Percentiles rank a stretch among this genome's conserved stretches.
Conservation (phyloP, 64 coral and sea anemone species). For the Montipora capricornis region DNA sequence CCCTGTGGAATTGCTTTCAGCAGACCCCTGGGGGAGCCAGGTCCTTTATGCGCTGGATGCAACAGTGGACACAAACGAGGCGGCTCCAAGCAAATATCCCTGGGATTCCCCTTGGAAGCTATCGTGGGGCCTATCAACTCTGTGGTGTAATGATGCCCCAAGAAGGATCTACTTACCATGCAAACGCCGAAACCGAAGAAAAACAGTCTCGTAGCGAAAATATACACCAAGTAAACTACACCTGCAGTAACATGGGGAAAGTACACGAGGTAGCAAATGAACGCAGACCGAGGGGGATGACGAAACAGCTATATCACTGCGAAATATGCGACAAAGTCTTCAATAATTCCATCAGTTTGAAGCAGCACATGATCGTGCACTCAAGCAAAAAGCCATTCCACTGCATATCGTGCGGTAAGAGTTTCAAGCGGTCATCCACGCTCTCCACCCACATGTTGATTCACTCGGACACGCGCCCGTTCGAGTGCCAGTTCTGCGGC, state of each 20-base stretch:
- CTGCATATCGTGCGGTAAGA: conserved; percentile 50
- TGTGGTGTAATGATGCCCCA: neutral
- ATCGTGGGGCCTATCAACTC: neutral
- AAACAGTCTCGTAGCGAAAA: neutral
- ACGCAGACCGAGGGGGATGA: neutral
- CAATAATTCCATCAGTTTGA: conserved; percentile 68
- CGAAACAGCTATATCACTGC: conserved; percentile 48
- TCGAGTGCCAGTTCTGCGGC: conserved; percentile 70
- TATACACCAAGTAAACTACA: neutral
- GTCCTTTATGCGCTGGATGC: conserved; percentile 71
- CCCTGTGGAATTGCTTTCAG: conserved; percentile 56
- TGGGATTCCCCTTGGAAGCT: neutral
- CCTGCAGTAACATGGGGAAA: neutral
- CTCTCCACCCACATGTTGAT: conserved; percentile 76
- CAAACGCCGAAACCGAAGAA: neutral
- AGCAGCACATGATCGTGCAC: conserved; percentile 72
- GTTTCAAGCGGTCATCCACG: conserved; percentile 73
- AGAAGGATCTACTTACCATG: neutral
- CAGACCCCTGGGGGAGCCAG: neutral
- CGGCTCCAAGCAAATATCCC: neutral
- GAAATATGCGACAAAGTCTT: conserved; percentile 59
- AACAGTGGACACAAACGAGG: conserved; percentile 65
- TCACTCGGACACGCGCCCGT: conserved; percentile 70
- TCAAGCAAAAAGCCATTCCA: conserved; percentile 58
- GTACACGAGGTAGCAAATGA: neutral